Evolutionary conservation across 1,140 invertebrate genomes (phyloP), one percentile per base, ranked within the genome.

Genomic region (Bombus soroeensis): DNA sequence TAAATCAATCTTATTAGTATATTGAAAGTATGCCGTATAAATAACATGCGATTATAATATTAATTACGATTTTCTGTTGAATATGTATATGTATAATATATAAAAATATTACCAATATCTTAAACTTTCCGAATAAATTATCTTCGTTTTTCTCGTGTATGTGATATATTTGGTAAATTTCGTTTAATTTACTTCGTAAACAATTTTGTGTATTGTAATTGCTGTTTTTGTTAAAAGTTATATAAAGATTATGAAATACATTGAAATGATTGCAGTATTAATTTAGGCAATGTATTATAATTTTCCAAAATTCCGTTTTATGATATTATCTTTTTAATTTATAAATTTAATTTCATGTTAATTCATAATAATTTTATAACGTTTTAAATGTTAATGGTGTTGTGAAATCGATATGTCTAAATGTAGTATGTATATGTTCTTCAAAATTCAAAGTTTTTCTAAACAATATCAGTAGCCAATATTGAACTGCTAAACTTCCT

Each of bases 201-300:
- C 22, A 28, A 78, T 71, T 34, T 32, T 53, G 2, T 28, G 3
- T 34, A 1, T 41, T 59, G 4, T 15, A 39, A 41, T 3, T 57
- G 22, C 13, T 57, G 43, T 78, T 70, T 70, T 37, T 9, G 53
- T 57, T 70, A 22, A 59, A 79, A 84, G 41, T 84, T 80, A 80
- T 57, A 43, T 84, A 84, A 84, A 79, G 76, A 71, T 84, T 79
- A 47, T 78, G 76, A 84, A 79, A 83, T 77, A 70, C 12, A 57
- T 47, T 78, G 68, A 57, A 59, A 79, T 70, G 28, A 28, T 64
- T 68, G 18, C 43, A 72, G 6, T 39, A 28, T 5, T 32, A 47
- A 39, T 83, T 70, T 8, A 34, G 15, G 2, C 37, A n/a, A 18
- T 82, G 25, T 34, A 28, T 18, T 47, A 37, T 53, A 47, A 37